These are phyloP conservation scores for Illadopsis cleaveri DNA, from an alignment of 2,113 vertebrate species.

Conservation along the genomic window DNA sequence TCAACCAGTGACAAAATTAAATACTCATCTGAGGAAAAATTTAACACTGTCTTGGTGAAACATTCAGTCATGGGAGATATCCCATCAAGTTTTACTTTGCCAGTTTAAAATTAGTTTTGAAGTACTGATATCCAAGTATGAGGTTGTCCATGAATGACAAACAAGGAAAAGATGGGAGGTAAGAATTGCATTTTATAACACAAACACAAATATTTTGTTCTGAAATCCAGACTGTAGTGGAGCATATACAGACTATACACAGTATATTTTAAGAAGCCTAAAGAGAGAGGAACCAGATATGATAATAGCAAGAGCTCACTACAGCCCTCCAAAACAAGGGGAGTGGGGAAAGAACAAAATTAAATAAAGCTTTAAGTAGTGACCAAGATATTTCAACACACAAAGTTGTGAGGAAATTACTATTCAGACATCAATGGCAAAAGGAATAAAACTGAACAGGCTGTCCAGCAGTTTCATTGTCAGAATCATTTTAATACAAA, in stretches of 20 bases:
- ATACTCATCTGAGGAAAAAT: neutral
- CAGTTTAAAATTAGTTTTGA: neutral
- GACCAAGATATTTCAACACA: neutral
- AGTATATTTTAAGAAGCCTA: neutral
- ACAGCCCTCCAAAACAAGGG: neutral
- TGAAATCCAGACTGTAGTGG: neutral
- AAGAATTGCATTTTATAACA: neutral
- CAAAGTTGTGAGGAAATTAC: neutral
- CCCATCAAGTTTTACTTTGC: neutral
- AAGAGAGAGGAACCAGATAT: neutral
- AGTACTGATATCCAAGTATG: neutral
- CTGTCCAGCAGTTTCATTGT: neutral
- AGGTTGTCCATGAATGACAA: neutral
- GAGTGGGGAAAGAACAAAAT: neutral
- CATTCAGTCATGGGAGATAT: neutral
- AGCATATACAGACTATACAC: neutral
- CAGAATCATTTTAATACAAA: neutral
- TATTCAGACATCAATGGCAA: neutral
- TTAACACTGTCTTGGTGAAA: neutral
- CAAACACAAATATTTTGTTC: neutral
- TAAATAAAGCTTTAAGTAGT: neutral
- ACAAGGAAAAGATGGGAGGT: neutral
- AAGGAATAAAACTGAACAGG: neutral
- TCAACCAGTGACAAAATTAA: neutral
- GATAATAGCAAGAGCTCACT: neutral